Evolutionary conservation across 2,888 invertebrate species (phyloP).

Genomic region (Drosophila barbarae): DNA sequence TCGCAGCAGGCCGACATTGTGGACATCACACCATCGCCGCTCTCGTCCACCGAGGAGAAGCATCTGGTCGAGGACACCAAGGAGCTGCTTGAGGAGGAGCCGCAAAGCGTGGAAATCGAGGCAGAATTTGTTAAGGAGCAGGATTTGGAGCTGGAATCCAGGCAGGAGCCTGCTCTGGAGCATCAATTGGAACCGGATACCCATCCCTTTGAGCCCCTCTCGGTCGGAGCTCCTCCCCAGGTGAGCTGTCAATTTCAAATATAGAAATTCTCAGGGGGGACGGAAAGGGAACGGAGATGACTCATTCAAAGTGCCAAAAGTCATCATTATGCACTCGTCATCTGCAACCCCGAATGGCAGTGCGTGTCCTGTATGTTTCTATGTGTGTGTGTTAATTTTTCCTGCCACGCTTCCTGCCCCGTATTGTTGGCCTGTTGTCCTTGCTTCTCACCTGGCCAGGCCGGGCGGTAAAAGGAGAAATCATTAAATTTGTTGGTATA

Average conservation of each 20-base stretch:
- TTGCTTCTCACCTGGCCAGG: conserved; percentile 56
- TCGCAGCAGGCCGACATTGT: conserved; percentile 60
- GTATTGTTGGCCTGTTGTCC: conserved; percentile 40
- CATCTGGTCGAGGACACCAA: conserved; percentile 74
- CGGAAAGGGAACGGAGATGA: conserved; percentile 8
- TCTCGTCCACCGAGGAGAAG: conserved; percentile 71
- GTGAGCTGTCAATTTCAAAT: conserved; percentile 39
- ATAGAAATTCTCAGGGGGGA: background rate
- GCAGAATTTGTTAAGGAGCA: conserved; percentile 5
- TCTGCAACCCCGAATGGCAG: conserved; percentile 36
- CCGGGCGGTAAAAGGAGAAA: conserved; percentile 50
- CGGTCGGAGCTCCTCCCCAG: conserved; percentile 61
- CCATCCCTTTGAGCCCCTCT: conserved; percentile 44
- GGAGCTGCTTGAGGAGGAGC: conserved; percentile 43
- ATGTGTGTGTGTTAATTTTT: conserved; percentile 42
- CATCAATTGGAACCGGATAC: conserved; percentile 23
- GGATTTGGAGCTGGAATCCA: conserved; percentile 28
- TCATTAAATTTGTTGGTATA: conserved; percentile 76
- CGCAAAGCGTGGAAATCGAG: conserved; percentile 2
- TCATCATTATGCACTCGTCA: conserved; percentile 47
- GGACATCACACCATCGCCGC: conserved; percentile 57
- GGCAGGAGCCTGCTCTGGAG: conserved; percentile 13
- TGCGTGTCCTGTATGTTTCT: background rate
- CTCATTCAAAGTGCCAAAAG: conserved; percentile 34
- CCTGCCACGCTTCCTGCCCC: conserved; percentile 21